Conservation (phyloP, 1,140 invertebrate genomes). For the Melanaphis sacchari region DNA sequence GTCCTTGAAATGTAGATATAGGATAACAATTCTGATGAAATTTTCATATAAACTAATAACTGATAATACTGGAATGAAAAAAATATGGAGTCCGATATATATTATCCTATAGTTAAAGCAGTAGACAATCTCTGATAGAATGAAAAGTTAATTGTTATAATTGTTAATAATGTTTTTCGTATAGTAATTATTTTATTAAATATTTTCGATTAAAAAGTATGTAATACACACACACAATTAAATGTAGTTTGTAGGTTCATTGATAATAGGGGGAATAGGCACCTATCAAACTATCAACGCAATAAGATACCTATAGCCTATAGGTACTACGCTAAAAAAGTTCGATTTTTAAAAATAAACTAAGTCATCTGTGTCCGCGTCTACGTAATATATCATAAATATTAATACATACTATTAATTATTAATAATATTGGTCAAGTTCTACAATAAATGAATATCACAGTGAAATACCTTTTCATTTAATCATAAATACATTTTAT, state of each 20-base stretch:
- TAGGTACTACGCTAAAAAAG: neutral
- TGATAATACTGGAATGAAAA: neutral
- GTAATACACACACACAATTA: neutral
- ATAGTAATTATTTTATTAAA: conserved; percentile 11
- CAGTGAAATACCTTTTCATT: too few species aligned
- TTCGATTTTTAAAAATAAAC: neutral
- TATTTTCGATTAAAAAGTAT: neutral
- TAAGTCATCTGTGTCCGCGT: neutral
- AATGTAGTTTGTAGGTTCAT: neutral
- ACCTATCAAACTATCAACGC: neutral
- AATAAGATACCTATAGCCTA: too few species aligned
- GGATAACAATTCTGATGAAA: neutral
- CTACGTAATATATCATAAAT: neutral
- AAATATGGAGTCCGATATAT: neutral
- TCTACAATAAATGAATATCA: too few species aligned
- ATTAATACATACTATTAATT: neutral
- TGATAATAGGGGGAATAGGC: neutral
- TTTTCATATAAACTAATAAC: neutral
- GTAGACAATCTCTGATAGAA: neutral
- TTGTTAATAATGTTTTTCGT: neutral
- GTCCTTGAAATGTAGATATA: neutral
- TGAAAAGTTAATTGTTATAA: neutral
- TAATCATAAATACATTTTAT: too few species aligned
- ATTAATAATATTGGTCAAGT: neutral
- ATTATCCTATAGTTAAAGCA: neutral